Evolutionary conservation across 2,888 invertebrate genomes (phyloP).

Genomic region (Entomobrya proxima): DNA sequence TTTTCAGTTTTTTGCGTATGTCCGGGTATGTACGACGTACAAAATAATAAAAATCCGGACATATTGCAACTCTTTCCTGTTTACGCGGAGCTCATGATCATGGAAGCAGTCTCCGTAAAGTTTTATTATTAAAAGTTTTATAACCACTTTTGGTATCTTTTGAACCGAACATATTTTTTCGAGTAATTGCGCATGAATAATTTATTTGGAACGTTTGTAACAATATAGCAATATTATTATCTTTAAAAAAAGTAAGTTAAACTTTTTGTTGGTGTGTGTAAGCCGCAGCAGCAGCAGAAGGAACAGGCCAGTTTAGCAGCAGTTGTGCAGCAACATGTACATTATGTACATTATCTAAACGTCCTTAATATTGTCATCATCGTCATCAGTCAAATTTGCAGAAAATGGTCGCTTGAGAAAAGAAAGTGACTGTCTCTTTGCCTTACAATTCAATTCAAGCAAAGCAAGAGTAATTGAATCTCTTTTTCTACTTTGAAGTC

Average conservation of each 20-base stretch:
- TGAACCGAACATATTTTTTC: not conserved
- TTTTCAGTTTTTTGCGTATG: too few relatives aligned
- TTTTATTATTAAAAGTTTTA: not conserved
- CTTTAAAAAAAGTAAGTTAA: not conserved
- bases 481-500: not conserved
- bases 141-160: not conserved
- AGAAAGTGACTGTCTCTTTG: too few relatives aligned
- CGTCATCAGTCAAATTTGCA: not conserved
- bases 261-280: not conserved
- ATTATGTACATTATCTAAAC: too few relatives aligned
- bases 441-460: not conserved
- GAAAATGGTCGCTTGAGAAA: not conserved
- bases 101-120: not conserved
- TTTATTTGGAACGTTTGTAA: not conserved
- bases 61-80: too few relatives aligned
- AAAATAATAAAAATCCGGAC: too few relatives aligned
- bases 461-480: conserved; percentile 1
- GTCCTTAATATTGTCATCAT: too few relatives aligned
- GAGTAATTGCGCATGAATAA: conserved; percentile 12
- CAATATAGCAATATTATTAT: conserved; percentile 1
- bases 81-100: too few relatives aligned
- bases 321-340: not conserved
- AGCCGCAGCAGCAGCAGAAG: too few relatives aligned
- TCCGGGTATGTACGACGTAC: too few relatives aligned
- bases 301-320: too few relatives aligned